Base-by-base conservation (phyloP, 2,888 invertebrate genomes). In the Sceliomorpha sp. region DNA sequence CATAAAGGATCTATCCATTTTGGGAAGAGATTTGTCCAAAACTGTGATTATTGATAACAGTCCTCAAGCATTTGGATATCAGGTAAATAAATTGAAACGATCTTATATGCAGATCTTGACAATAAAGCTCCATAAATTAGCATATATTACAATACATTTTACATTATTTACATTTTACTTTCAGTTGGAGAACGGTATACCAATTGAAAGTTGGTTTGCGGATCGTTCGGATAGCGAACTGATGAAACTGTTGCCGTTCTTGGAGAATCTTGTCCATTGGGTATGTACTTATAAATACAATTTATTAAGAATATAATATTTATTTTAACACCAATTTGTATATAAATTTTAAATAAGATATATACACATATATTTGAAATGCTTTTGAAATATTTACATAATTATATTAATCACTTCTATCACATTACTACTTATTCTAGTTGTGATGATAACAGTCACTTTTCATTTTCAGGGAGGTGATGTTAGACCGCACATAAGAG, bases 131-230 rank as follows among this genome's bases (percentile, higher is more conserved):
- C n/a, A n/a, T n/a, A n/a, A n/a, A n/a, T n/a, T n/a, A n/a, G n/a
- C n/a, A n/a, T n/a, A n/a, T n/a, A n/a, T n/a, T n/a, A n/a, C n/a
- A n/a, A n/a, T n/a, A n/a, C n/a, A n/a, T n/a, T n/a, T n/a, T 20
- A 20, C 20, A 20, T 20, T 5, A 7, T 27, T 15, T 45, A 17
- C 17, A 32, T 31, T 24, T 27, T 44, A 6, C 51, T 90, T 90
- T 64, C 91, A 97, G 93, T 88, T 98, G 62, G 96, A 97, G 89
- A 98, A 98, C 89, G 98, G 98, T 15, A 98, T 98, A 75, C 98
- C 98, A 0, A 98, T 98, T 76, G 97, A 97, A 90, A 97, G 97
- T 88, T 98, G 98, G 98, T 98, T 98, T 89, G 93, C 95, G 74
- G 97, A 98, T 89, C 92, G 94, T 82, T 92, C 92, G 47, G 98